These are phyloP conservation scores for Desoria tigrina DNA, from an alignment of 2,888 invertebrate genomes.

Conservation along the genomic window DNA sequence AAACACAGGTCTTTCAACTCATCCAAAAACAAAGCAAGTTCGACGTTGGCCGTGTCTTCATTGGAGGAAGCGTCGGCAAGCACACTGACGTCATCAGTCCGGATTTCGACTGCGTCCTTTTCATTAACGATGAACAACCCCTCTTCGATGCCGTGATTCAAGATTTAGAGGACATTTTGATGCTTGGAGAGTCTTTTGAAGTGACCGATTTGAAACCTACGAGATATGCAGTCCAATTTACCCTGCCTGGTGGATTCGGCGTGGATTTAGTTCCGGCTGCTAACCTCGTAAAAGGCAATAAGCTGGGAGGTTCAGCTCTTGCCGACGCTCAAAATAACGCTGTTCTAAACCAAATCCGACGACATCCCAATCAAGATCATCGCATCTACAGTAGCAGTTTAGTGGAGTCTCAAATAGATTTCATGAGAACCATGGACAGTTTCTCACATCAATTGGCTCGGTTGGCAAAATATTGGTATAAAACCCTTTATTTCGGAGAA, in stretches of 20 bases:
- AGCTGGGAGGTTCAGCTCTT: neutral
- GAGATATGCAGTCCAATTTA: too few relatives aligned
- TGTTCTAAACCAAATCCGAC: neutral
- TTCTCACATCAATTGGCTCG: neutral
- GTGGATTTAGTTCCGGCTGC: neutral
- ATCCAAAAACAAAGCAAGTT: neutral
- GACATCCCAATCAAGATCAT: neutral
- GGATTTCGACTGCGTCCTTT: neutral
- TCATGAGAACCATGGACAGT: neutral
- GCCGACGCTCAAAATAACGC: neutral
- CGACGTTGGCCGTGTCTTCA: neutral
- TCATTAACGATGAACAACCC: neutral
- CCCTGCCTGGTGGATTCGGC: neutral
- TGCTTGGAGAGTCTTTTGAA: too few relatives aligned
- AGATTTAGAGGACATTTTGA: neutral
- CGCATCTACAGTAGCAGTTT: neutral
- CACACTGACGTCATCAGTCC: neutral
- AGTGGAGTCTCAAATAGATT: neutral
- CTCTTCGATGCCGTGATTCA: neutral
- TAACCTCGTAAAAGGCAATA: neutral
- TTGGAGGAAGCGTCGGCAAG: neutral
- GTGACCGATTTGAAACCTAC: too few relatives aligned
- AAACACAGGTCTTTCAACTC: too few relatives aligned
- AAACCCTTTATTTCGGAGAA: neutral
- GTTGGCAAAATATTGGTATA: neutral